Evolutionary conservation across 2,113 vertebrate genomes (phyloP).

Genomic region (Theristicus caerulescens): DNA sequence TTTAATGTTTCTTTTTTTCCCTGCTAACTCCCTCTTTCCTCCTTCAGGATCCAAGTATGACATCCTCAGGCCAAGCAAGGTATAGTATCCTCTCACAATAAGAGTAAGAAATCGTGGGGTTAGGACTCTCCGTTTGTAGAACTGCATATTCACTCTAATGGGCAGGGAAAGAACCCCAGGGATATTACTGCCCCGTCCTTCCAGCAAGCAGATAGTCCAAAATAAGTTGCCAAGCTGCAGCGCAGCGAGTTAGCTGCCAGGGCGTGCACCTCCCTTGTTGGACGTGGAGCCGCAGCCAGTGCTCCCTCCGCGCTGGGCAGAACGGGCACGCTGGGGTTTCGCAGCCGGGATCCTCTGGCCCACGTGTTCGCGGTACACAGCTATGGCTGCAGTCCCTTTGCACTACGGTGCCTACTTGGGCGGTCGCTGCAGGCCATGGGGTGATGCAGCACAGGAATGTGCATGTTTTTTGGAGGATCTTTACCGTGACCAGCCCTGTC

Average conservation of each 20-base stretch:
- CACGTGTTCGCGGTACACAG: fast-evolving
- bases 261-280: neutral
- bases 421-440: fast-evolving
- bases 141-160: neutral
- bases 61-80: conserved; percentile 75
- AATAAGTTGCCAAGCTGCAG: neutral
- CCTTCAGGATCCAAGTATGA: conserved; percentile 63
- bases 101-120: neutral
- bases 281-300: neutral
- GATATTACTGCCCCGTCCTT: neutral
- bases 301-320: neutral
- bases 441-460: fast-evolving
- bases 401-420: neutral
- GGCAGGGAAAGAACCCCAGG: fast-evolving
- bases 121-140: neutral
- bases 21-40: conserved; percentile 23
- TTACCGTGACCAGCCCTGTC: fast-evolving
- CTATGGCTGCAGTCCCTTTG: fast-evolving
- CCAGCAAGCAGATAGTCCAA: neutral
- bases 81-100: conserved; percentile 25
- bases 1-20: neutral
- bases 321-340: neutral
- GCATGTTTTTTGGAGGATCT: neutral
- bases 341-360: too few relatives aligned
- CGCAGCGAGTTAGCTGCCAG: neutral